Conservation (phyloP, 2,888 invertebrate genomes). For the Epinotia demarniana region DNA sequence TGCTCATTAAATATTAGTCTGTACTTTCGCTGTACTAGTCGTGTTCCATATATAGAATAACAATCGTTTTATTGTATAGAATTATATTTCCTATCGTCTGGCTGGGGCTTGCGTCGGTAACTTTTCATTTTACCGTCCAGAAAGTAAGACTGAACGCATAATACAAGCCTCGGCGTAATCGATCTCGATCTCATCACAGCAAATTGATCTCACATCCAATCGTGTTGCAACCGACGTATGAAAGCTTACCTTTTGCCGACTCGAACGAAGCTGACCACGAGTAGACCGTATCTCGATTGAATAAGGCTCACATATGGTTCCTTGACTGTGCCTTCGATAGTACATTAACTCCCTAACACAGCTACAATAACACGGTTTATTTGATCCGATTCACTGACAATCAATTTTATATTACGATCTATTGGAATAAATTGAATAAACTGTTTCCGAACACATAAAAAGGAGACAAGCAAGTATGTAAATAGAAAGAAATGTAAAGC, state of each 20-base stretch:
- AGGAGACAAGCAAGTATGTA: slow-evolving; percentile 11
- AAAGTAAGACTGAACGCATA: slow-evolving; percentile 34
- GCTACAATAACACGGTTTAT: slow-evolving; percentile 63
- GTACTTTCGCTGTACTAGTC: neutral
- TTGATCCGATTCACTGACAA: slow-evolving; percentile 69
- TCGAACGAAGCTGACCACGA: neutral
- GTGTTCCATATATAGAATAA: neutral
- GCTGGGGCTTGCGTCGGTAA: neutral
- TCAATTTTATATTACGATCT: slow-evolving; percentile 63
- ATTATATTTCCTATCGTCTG: neutral
- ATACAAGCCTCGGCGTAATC: slow-evolving; percentile 24
- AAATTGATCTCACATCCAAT: slow-evolving; percentile 46
- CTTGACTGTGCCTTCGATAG: neutral
- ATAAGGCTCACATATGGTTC: neutral
- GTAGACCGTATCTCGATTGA: neutral
- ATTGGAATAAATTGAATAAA: slow-evolving; percentile 71
- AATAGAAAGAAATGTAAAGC: neutral
- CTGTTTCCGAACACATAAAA: slow-evolving; percentile 47
- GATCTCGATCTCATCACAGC: slow-evolving; percentile 29
- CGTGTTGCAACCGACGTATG: slow-evolving; percentile 48
- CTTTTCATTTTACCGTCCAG: slow-evolving; percentile 35
- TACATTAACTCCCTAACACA: slow-evolving; percentile 50
- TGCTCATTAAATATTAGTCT: neutral
- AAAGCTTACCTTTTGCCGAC: slow-evolving; percentile 11
- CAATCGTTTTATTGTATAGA: neutral